Conservation (phyloP, 1,140 invertebrate genomes). For the Pollicipes pollicipes region DNA sequence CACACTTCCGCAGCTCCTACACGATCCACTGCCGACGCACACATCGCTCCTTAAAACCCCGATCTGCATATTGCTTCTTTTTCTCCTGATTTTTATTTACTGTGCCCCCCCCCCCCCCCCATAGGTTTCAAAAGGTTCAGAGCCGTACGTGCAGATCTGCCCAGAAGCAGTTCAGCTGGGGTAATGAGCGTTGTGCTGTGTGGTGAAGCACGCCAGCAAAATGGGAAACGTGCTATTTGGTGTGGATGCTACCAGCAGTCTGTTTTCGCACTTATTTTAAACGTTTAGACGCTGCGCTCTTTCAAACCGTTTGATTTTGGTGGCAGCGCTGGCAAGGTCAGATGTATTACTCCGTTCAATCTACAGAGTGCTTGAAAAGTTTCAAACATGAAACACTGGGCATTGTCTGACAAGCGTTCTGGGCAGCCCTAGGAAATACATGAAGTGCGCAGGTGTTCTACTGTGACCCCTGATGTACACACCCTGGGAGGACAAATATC, state of each 20-base stretch:
- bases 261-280: neutral
- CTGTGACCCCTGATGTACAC: neutral
- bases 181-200: neutral
- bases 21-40: no score
- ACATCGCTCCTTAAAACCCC: no score
- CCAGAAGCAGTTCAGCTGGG: neutral
- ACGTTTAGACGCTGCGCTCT: neutral
- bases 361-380: neutral
- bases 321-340: neutral
- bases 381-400: neutral
- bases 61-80: neutral
- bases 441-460: neutral
- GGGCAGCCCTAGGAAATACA: neutral
- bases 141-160: neutral
- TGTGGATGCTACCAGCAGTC: neutral
- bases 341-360: neutral
- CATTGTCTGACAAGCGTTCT: neutral
- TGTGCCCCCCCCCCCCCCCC: neutral
- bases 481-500: neutral
- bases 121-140: neutral
- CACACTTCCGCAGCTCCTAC: no score
- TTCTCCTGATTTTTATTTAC: neutral
- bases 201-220: neutral
- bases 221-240: neutral
- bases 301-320: neutral